phyloP scores from a whole-genome alignment of 2,797 vertebrate genomes.

The Huso huso region DNA sequence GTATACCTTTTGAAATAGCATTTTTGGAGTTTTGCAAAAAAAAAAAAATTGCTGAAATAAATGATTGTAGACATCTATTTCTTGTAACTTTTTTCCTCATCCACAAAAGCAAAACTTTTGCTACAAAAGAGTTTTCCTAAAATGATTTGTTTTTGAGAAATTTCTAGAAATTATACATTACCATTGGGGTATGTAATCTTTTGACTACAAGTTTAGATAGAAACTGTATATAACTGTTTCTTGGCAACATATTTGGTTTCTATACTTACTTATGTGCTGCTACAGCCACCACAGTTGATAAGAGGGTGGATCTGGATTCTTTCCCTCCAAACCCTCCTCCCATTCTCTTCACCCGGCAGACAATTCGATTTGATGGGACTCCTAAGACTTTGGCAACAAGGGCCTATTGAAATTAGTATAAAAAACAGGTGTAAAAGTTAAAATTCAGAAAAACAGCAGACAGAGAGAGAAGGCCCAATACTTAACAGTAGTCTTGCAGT shows the following conservation, averaged over 20 bases:
- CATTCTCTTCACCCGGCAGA: slow-evolving; percentile 85
- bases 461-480: background rate
- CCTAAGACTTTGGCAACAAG: slow-evolving; percentile 73
- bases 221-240: background rate
- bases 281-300: slow-evolving; percentile 75
- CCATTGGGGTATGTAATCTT: no score
- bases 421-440: background rate
- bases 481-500: background rate
- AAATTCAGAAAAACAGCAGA: background rate
- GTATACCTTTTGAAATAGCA: no score
- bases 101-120: no score
- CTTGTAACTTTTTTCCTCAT: no score
- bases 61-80: no score
- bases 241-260: background rate
- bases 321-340: slow-evolving; percentile 95
- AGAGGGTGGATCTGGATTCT: slow-evolving; percentile 66
- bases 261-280: slow-evolving; percentile 77
- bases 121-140: no score
- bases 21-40: no score
- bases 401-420: slow-evolving; percentile 28
- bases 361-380: slow-evolving; percentile 69
- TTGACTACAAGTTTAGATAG: background rate
- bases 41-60: no score
- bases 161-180: no score
- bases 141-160: no score